Evolutionary conservation across 1,140 invertebrate genomes (phyloP), one percentile per base, ranked within the genome.

Genomic region (Scaptomyza hsui): DNA sequence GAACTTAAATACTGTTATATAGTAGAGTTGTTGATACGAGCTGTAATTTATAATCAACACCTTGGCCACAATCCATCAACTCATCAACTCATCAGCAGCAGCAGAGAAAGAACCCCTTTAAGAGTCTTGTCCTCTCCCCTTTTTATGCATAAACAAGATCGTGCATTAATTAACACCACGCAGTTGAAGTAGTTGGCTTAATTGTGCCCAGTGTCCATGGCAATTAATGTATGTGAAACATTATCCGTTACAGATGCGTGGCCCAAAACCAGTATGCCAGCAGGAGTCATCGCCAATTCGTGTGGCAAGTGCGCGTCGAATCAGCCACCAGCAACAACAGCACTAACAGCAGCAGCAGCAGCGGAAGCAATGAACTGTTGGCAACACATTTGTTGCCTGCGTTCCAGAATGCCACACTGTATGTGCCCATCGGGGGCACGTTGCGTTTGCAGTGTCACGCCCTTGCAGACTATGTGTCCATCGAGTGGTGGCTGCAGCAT

Each of bases 141-240:
- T 1, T 4, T 4, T 32, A 67, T 72, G 78, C 78, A 80, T 80
- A 73, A 85, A 80, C 85, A 85, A 85, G 32, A 12, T 53, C 59
- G 62, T 76, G 81, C 80, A 83, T 83, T 79, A 89, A 89, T 89
- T 89, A 89, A 71, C 76, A 85, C 78, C 76, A 82, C 41, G 55
- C 44, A 68, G 47, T 67, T 32, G 60, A 44, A 68, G 51, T 64
- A 70, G 35, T 49, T 61, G 62, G 48, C 67, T 48, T 77, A 75
- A 83, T 72, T 83, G 72, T 76, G 61, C 49, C 48, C 56, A 83
- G 59, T 71, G 73, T 72, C 62, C 53, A 70, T 55, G 63, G 59
- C 72, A 85, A 86, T 89, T 78, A 75, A 60, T 73, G 70, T 78
- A 62, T 51, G 55, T 45, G 67, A 63, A 71, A 82, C 56, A 65